These are phyloP conservation scores for Ceyx margarethae DNA, from an alignment of 2,113 vertebrate genomes.

Conservation along the genomic window DNA sequence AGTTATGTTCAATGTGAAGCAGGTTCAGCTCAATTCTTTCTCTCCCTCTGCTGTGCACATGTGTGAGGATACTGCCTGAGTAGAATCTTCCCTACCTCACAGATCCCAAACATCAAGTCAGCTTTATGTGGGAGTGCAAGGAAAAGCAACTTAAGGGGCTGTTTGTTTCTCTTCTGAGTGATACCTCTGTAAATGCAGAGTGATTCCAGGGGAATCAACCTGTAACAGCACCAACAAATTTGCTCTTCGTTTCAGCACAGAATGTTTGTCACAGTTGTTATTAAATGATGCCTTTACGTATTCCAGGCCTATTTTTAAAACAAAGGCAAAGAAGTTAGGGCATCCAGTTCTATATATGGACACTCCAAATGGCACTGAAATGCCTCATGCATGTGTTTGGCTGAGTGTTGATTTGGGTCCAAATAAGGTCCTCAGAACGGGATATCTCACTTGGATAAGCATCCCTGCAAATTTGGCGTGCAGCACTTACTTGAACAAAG, in stretches of 20 bases:
- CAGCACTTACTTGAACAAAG: conserved; percentile 50
- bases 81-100: not conserved
- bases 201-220: not conserved
- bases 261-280: conserved; percentile 37
- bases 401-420: conserved; percentile 57
- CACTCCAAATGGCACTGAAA: conserved; percentile 65
- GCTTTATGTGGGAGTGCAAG: not conserved
- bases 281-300: conserved; percentile 58
- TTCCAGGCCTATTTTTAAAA: conserved; percentile 68
- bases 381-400: conserved; percentile 61
- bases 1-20: not conserved
- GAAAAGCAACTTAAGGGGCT: not conserved
- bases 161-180: not conserved
- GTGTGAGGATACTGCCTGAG: not conserved
- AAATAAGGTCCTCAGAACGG: conserved; percentile 66
- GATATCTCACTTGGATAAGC: conserved; percentile 62
- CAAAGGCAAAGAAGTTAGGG: conserved; percentile 65
- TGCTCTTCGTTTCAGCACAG: not conserved
- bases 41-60: not conserved
- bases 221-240: not conserved
- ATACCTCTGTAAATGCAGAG: not conserved
- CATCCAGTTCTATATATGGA: conserved; percentile 68
- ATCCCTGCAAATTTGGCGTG: conserved; percentile 47
- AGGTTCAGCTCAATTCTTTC: not conserved
- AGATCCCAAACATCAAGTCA: not conserved